These are phyloP conservation scores for Actinia tenebrosa DNA, from an alignment of 64 coral and sea anemone species.

Conservation along the genomic window DNA sequence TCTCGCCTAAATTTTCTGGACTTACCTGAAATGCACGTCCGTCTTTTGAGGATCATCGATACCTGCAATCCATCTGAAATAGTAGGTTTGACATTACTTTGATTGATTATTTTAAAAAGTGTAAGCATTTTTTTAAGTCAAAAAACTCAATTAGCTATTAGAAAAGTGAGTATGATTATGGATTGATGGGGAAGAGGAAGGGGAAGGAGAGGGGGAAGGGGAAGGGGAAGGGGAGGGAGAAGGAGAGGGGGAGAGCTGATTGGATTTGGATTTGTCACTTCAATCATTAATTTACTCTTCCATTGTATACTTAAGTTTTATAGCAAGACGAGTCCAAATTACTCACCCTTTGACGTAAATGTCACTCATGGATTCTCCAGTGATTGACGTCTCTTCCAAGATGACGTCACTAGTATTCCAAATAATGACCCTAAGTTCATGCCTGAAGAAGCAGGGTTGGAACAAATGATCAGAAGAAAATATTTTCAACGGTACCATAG, in stretches of 20 bases:
- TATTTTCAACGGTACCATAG: too few species aligned
- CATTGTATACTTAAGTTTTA: too few species aligned
- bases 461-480: neutral
- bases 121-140: neutral
- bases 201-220: too few species aligned
- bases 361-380: constrained; percentile 94
- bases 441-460: constrained; percentile 21
- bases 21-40: constrained; percentile 85
- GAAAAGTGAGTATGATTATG: too few species aligned
- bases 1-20: neutral
- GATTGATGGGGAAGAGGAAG: too few species aligned
- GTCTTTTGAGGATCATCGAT: constrained; percentile 82
- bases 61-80: constrained; percentile 72
- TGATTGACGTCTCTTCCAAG: constrained; percentile 78
- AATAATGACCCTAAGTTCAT: constrained; percentile 83
- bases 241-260: too few species aligned
- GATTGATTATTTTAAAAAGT: neutral
- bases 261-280: too few species aligned
- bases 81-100: neutral
- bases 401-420: constrained; percentile 99
- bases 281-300: too few species aligned
- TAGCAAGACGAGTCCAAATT: too few species aligned
- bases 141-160: too few species aligned
- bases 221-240: too few species aligned
- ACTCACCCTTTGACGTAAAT: constrained; percentile 98